phyloP scores from a whole-genome alignment of 2,113 vertebrate species.

The Atractosteus spatula region DNA sequence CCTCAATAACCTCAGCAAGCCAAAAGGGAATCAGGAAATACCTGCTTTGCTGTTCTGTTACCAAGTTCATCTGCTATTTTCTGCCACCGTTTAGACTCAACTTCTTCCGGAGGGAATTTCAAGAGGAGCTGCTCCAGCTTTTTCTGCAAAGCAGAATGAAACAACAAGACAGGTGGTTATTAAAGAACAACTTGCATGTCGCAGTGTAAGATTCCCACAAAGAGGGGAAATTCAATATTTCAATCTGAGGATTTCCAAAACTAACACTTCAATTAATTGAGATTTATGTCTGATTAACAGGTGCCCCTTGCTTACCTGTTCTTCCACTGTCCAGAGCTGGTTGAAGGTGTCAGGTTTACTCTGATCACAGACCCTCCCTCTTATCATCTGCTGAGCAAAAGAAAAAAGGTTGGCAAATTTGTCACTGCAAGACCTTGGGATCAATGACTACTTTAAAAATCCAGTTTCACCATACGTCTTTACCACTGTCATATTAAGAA shows the following conservation, averaged over 20 bases:
- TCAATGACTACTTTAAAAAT: too few species aligned
- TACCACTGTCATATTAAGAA: too few species aligned
- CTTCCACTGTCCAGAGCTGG: constrained; percentile 95
- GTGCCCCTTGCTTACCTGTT: constrained; percentile 74
- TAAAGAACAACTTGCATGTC: constrained; percentile 2
- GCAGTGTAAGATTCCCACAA: too few species aligned
- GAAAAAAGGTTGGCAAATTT: constrained; percentile 27
- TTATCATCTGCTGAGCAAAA: constrained; percentile 80
- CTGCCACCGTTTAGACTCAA: constrained; percentile 96
- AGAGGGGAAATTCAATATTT: too few species aligned
- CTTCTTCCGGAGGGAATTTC: constrained; percentile 93
- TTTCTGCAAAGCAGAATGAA: constrained; percentile 71
- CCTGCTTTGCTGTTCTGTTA: constrained; percentile 95
- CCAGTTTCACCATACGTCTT: too few species aligned
- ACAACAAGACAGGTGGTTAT: constrained; percentile 14
- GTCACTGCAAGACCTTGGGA: too few species aligned
- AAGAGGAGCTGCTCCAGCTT: constrained; percentile 91
- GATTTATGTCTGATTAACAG: too few species aligned
- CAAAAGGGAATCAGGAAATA: constrained; percentile 34
- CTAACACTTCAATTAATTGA: too few species aligned
- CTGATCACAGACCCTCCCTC: constrained; percentile 87
- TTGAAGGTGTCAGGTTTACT: constrained; percentile 97
- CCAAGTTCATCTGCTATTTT: constrained; percentile 95
- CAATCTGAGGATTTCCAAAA: too few species aligned
- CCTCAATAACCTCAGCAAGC: too few species aligned